These are phyloP conservation scores for Melanophora roralis DNA, from an alignment of 2,888 invertebrate species.

Conservation along the genomic window DNA sequence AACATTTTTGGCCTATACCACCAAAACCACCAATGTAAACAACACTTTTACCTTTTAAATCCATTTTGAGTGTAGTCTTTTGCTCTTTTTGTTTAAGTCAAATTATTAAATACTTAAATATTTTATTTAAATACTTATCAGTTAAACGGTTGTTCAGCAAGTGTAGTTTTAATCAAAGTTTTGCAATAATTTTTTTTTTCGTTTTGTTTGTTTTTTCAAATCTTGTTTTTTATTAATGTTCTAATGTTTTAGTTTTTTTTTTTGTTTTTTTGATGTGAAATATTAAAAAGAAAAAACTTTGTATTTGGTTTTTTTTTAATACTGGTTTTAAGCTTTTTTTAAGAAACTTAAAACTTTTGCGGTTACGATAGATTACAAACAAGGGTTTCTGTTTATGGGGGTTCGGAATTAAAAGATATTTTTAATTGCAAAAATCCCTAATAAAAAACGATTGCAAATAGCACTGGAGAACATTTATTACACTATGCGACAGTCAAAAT, in stretches of 20 bases:
- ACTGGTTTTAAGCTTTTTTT: no score
- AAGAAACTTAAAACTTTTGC: constrained; percentile 23
- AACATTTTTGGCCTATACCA: constrained; percentile 66
- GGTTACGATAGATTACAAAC: constrained; percentile 1
- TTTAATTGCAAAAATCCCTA: no score
- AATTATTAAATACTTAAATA: background rate
- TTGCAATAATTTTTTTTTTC: background rate
- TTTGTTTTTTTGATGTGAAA: no score
- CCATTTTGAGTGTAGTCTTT: constrained; percentile 60
- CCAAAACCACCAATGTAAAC: constrained; percentile 70
- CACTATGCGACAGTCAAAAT: no score
- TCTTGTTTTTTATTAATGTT: background rate
- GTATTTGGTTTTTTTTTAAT: no score
- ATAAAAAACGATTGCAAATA: no score
- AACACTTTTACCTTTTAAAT: constrained; percentile 71
- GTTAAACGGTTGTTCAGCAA: constrained; percentile 5
- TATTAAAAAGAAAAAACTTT: no score
- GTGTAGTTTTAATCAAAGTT: constrained; percentile 17
- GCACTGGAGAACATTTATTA: no score
- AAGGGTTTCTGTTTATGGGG: background rate
- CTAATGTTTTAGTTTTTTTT: no score
- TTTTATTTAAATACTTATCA: constrained; percentile 6
- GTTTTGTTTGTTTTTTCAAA: background rate
- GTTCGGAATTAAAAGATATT: no score
- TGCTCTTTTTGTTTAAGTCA: background rate